Evolutionary conservation across 37 sponge, comb jelly and placozoan genomes (phyloP).

Genomic region (Mnemiopsis leidyi): DNA sequence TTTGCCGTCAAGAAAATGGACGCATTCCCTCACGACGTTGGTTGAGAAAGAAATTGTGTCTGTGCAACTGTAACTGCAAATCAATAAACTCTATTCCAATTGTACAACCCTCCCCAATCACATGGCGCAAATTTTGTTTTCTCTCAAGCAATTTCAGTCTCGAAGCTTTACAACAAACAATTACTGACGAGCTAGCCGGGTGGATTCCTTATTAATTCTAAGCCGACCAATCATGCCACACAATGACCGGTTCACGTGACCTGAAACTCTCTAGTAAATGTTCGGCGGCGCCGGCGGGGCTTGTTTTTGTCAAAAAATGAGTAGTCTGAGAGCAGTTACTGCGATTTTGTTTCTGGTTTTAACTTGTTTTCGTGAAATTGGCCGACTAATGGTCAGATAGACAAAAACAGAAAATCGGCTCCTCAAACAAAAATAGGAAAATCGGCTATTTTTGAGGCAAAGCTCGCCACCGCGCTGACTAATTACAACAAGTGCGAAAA

Average conservation of each 20-base stretch:
- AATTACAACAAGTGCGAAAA: no score
- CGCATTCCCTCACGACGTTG: neutral
- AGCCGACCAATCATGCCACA: neutral
- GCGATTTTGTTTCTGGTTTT: neutral
- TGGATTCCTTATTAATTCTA: neutral
- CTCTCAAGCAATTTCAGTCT: neutral
- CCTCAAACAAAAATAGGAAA: no score
- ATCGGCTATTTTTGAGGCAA: no score
- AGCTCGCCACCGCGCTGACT: no score
- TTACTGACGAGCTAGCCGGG: neutral
- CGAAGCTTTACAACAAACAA: neutral
- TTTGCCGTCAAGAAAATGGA: neutral
- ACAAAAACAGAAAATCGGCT: no score
- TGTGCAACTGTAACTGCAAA: neutral
- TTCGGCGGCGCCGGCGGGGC: neutral
- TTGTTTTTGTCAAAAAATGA: neutral
- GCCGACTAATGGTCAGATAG: no score
- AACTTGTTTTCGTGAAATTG: neutral
- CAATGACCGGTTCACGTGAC: neutral
- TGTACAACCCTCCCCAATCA: neutral
- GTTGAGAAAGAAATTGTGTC: neutral
- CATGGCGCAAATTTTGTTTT: neutral
- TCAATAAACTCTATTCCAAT: neutral
- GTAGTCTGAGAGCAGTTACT: neutral
- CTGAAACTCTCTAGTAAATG: neutral